phyloP scores from a whole-genome alignment of 2,113 vertebrate genomes.

The Falco punctatus region DNA sequence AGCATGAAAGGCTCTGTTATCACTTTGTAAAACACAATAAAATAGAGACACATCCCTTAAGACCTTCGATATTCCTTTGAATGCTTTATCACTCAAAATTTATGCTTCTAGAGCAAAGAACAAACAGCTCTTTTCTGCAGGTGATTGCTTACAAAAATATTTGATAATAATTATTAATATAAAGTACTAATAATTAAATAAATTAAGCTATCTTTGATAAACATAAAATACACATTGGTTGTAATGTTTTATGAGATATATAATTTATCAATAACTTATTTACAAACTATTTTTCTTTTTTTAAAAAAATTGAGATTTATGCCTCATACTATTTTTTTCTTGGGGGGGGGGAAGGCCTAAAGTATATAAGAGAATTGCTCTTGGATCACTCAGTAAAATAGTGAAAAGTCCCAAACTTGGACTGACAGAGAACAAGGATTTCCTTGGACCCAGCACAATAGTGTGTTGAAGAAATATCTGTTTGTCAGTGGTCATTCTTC shows the following conservation, averaged over 20 bases:
- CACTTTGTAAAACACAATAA: neutral
- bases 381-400: neutral
- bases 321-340: neutral
- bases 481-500: neutral
- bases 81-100: neutral
- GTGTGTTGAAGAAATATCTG: neutral
- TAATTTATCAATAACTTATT: neutral
- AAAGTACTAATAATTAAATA: neutral
- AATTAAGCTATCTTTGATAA: neutral
- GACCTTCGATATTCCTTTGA: neutral
- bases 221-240: neutral
- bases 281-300: neutral
- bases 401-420: neutral
- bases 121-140: neutral
- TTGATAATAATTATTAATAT: neutral
- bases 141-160: neutral
- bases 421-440: neutral
- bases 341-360: rapidly evolving
- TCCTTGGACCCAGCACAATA: neutral
- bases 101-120: neutral
- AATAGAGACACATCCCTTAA: neutral
- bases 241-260: neutral
- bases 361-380: neutral
- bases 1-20: neutral
- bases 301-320: neutral